Evolutionary conservation across 2,797 vertebrate genomes (phyloP), one percentile per base, ranked within the genome.

Genomic region (Apogon hyalosoma): DNA sequence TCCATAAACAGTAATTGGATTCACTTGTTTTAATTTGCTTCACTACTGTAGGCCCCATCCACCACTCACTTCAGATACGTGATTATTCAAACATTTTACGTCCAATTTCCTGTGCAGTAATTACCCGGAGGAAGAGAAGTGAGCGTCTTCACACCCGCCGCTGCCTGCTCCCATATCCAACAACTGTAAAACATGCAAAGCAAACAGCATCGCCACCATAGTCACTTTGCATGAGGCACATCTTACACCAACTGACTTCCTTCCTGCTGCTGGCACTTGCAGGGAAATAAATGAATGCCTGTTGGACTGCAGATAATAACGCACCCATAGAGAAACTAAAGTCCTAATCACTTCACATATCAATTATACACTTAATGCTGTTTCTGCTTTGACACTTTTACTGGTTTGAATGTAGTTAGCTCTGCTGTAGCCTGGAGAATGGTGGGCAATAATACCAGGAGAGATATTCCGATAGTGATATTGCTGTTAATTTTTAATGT

Each of bases 21-120:
- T 90, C 87, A 88, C 86, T 92, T 88, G 86, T 86, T 87, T 87
- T 85, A 84, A 89, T 89, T 86, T 16, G 60, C 81, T 77, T 83
- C 87, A 79, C 85, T 83, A 83, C 83, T 84, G 87, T 84, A 53
- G 80, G 74, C 77, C 82, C 62, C 24, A n/a, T 84, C 77, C 79
- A 77, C 80, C 84, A 87, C 75, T 83, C 77, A 86, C 76, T 67
- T 88, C 88, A 80, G 74, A 86, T 73, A 69, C 41, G 58, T 62
- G 74, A 89, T 86, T 75, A 79, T 74, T 78, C 76, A 73, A 70
- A 80, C 74, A 67, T 77, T 77, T 82, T 80, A 76, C 18, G 31
- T 90, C 82, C 81, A 84, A 73, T 86, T 87, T 87, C 81, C 80
- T 77, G 61, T 36, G 11, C 61, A 40, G 74, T 73, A 79, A 88